Conservation (phyloP, 2,113 vertebrate species). For the Edolisoma coerulescens region DNA sequence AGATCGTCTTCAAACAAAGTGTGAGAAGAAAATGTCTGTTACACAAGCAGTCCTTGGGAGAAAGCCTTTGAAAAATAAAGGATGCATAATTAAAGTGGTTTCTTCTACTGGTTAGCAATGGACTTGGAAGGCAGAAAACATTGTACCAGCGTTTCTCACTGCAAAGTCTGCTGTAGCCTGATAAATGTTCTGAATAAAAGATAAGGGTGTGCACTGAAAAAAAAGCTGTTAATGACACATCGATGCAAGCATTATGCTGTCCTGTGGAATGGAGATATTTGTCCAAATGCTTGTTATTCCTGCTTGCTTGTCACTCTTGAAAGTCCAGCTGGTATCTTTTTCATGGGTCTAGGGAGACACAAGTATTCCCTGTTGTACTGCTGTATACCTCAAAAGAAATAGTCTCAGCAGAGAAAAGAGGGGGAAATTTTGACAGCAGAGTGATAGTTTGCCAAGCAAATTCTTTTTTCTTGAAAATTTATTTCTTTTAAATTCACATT, state of each 20-base stretch:
- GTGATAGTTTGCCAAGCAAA: not conserved
- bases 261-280: not conserved
- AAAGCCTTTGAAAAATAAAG: not conserved
- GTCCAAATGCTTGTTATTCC: not conserved
- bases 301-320: not conserved
- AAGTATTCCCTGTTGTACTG: not conserved
- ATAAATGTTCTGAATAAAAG: conserved; percentile 16
- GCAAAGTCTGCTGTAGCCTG: not conserved
- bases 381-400: not conserved
- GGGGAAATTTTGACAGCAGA: not conserved
- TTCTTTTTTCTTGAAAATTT: not conserved
- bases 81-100: not conserved
- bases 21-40: not conserved
- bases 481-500: not conserved
- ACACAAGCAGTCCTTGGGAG: not conserved
- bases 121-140: not conserved
- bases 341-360: not conserved
- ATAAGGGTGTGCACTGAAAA: not conserved
- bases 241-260: not conserved
- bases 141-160: not conserved
- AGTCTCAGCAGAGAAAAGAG: not conserved
- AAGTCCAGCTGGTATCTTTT: not conserved
- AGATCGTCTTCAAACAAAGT: not conserved
- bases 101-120: not conserved
- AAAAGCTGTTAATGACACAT: not conserved